These are phyloP conservation scores for Mustelus asterias DNA, from an alignment of 2,113 vertebrate species.

Conservation along the genomic window DNA sequence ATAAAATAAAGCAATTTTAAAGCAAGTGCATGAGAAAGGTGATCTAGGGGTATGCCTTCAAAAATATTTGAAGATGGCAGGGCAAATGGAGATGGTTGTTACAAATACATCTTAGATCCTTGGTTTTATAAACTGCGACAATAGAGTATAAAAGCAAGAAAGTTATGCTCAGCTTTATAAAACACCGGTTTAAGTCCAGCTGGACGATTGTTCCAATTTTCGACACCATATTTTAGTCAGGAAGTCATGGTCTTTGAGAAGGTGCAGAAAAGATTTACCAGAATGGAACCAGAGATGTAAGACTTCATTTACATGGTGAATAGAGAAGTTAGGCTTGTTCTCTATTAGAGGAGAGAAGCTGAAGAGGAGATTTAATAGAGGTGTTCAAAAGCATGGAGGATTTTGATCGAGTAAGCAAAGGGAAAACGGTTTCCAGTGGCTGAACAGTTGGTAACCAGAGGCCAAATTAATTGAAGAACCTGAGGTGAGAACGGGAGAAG, in stretches of 20 bases:
- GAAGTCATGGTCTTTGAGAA: neutral
- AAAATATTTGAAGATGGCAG: neutral
- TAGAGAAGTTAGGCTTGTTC: neutral
- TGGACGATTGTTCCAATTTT: neutral
- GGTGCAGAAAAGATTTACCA: neutral
- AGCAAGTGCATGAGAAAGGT: neutral
- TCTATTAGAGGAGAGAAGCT: neutral
- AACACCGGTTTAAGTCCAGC: neutral
- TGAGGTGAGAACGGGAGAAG: neutral
- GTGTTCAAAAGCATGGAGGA: neutral
- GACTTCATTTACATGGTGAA: neutral
- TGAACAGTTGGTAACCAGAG: neutral
- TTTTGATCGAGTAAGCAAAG: neutral
- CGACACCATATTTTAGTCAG: neutral
- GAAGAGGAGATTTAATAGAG: neutral
- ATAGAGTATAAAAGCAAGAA: neutral
- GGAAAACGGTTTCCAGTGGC: neutral
- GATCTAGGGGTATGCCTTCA: neutral
- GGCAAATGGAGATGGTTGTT: neutral
- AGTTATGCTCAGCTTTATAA: neutral
- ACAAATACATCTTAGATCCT: neutral
- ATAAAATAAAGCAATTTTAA: neutral
- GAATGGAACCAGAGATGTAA: neutral
- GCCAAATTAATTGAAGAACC: neutral
- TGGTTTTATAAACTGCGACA: neutral